Evolutionary conservation across 2,888 invertebrate species (phyloP).

Genomic region (Epirrhoe tristata): DNA sequence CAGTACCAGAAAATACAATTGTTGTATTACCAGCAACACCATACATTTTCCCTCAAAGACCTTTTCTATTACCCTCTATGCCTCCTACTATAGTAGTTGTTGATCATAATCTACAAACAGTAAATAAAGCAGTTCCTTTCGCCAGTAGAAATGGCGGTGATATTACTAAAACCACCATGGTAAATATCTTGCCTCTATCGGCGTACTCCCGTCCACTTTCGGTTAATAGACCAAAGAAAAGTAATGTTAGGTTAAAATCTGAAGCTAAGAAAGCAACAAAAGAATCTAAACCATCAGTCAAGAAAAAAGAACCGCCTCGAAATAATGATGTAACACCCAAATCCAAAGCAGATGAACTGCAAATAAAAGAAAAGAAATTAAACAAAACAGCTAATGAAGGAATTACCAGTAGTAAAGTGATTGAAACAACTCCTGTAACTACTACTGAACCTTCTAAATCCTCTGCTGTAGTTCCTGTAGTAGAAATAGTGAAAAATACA

Average conservation of each 20-base stretch:
- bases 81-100: slow-evolving; percentile 75
- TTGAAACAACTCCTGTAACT: slow-evolving; percentile 5
- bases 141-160: slow-evolving; percentile 70
- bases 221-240: slow-evolving; percentile 68
- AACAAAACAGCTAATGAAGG: slow-evolving; percentile 9
- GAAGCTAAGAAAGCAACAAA: slow-evolving; percentile 53
- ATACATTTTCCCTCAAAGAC: slow-evolving; percentile 78
- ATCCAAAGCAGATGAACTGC: slow-evolving; percentile 36
- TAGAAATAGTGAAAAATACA: slow-evolving; percentile 15
- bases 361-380: slow-evolving; percentile 24
- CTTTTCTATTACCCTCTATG: slow-evolving; percentile 70
- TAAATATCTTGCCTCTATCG: slow-evolving; percentile 79
- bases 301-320: slow-evolving; percentile 39
- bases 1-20: slow-evolving; percentile 74
- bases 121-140: slow-evolving; percentile 68
- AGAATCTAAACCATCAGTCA: slow-evolving; percentile 48
- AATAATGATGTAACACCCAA: slow-evolving; percentile 30
- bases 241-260: slow-evolving; percentile 58
- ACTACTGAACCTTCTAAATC: slow-evolving; percentile 7
- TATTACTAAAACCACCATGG: slow-evolving; percentile 80
- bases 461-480: slow-evolving; percentile 20
- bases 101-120: slow-evolving; percentile 68
- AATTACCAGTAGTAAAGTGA: slow-evolving; percentile 16
- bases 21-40: slow-evolving; percentile 77
- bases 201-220: slow-evolving; percentile 79